A percentile compares a stretch with the other conserved stretches of the same genome.
Evolutionary conservation across 2,113 vertebrate species (phyloP).

Genomic region (Chinchilla lanigera): DNA sequence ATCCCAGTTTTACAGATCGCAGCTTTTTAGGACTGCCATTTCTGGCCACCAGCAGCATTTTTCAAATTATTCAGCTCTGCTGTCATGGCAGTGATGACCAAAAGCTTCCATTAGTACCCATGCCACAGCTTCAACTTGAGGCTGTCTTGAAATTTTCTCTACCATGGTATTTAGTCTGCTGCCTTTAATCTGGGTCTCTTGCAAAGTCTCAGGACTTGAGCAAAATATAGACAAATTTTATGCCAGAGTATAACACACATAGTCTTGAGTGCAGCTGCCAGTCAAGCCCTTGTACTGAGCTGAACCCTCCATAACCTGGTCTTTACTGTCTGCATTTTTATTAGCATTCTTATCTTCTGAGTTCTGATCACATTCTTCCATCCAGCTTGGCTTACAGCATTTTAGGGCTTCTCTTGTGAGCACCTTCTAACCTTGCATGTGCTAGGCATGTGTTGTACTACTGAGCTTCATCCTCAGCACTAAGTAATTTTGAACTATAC

Average conservation of each 20-base stretch:
- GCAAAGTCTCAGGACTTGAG: background rate
- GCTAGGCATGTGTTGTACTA: background rate
- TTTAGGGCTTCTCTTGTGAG: background rate
- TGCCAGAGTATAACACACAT: background rate
- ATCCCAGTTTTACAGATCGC: background rate
- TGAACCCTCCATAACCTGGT: background rate
- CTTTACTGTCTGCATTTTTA: background rate
- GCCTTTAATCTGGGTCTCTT: background rate
- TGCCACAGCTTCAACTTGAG: background rate
- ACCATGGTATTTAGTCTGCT: background rate
- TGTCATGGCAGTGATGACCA: background rate
- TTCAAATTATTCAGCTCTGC: background rate
- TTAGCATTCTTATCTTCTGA: background rate
- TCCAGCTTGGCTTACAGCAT: background rate
- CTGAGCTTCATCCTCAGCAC: background rate
- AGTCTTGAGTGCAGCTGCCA: background rate
- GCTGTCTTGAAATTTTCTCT: background rate
- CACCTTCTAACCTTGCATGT: background rate
- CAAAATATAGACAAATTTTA: background rate
- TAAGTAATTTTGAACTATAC: background rate
- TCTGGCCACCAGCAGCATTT: background rate
- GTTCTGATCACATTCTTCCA: background rate
- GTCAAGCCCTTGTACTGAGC: background rate
- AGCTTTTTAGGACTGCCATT: background rate
- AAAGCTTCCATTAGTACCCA: background rate